Conservation (phyloP, 2,113 vertebrate species). For the Lycaon pictus region DNA sequence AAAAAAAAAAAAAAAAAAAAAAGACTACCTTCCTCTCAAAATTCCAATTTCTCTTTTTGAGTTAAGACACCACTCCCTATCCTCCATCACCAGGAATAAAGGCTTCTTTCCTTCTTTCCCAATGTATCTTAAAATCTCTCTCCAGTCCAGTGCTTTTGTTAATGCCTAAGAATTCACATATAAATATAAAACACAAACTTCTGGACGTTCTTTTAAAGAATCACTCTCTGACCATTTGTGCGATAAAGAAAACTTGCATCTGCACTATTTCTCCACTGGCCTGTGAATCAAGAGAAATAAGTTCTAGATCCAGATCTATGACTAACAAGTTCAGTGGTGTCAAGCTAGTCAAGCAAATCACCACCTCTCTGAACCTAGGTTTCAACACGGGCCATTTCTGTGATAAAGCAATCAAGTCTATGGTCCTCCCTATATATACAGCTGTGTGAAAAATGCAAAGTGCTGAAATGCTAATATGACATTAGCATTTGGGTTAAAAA, state of each 20-base stretch:
- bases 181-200: background rate
- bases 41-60: background rate
- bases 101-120: background rate
- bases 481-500: background rate
- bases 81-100: background rate
- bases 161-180: conserved; percentile 9
- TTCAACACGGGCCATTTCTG: conserved; percentile 43
- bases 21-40: background rate
- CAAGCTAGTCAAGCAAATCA: conserved; percentile 47
- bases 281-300: background rate
- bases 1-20: background rate
- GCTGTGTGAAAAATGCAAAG: background rate
- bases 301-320: background rate
- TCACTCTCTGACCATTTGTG: background rate
- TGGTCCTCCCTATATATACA: background rate
- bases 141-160: conserved; percentile 4
- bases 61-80: background rate
- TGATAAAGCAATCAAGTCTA: conserved; percentile 26
- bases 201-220: conserved; percentile 54
- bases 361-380: conserved; percentile 9
- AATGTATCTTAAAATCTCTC: conserved; percentile 8
- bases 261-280: background rate
- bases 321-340: background rate
- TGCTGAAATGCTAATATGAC: background rate
- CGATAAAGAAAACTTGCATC: conserved; percentile 30